phyloP scores from a whole-genome alignment of 2,113 vertebrate genomes.

The Naja naja region DNA sequence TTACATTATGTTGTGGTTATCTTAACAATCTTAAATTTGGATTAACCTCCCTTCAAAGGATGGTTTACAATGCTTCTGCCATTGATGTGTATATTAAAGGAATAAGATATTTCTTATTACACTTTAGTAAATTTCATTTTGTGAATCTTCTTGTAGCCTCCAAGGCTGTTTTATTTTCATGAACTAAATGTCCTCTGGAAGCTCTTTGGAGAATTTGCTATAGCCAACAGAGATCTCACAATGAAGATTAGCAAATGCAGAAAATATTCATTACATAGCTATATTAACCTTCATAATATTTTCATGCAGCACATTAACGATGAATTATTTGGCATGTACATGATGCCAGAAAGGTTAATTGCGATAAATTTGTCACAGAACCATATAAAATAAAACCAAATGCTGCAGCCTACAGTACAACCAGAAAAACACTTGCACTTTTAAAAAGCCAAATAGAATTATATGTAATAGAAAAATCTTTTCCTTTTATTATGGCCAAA shows the following conservation, averaged over 20 bases:
- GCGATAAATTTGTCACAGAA: conserved; percentile 10
- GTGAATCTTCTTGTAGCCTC: neutral
- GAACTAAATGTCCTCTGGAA: neutral
- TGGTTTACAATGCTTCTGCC: neutral
- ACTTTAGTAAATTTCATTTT: neutral
- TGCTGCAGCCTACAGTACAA: neutral
- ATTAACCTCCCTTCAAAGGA: neutral
- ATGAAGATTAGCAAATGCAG: conserved; percentile 7
- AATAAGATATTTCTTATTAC: neutral
- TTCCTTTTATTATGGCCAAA: neutral
- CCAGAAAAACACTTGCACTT: neutral
- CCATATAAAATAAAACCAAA: neutral
- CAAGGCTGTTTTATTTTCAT: neutral
- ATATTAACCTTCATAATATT: conserved; percentile 14
- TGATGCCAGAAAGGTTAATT: conserved; percentile 1
- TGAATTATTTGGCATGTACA: neutral
- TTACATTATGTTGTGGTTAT: neutral
- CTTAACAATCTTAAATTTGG: neutral
- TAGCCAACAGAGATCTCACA: neutral
- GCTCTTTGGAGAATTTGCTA: neutral
- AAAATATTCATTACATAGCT: conserved; percentile 5
- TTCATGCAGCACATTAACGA: conserved; percentile 2
- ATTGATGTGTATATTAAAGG: neutral
- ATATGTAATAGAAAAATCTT: neutral
- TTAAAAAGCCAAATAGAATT: neutral